Evolutionary conservation across 2,113 vertebrate genomes (phyloP), one percentile per base, ranked within the genome.

Genomic region (Aptenodytes forsteri): DNA sequence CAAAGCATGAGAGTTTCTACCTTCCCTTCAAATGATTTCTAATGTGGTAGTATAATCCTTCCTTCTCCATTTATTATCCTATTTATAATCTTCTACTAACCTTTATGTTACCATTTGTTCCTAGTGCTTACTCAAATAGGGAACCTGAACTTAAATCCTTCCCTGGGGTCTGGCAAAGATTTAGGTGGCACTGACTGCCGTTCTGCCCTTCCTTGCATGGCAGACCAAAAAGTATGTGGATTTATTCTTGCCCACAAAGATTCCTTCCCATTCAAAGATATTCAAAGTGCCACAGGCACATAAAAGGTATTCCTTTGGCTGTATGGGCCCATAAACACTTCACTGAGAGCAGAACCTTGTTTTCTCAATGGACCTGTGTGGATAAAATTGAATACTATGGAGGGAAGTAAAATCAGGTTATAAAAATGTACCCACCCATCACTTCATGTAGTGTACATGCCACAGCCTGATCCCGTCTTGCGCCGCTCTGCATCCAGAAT

Each of bases 171-270:
- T 94, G 87, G 55, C 88, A 75, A 97, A 98, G 96, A 95, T 96
- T 96, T 95, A 83, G 95, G 94, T 94, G 75, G 79, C 94, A 95
- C 75, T 97, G 96, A 96, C 95, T 96, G 90, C 85, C 0, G 76
- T 69, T 97, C 82, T 97, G 97, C 95, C 97, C 97, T 97, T 97
- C 97, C 85, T 92, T 6, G 11, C 93, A 92, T 96, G 96, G 96
- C 96, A 92, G 96, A 96, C 96, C 96, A 94, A 96, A 97, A 97
- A 86, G 78, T 86, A 89, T 36, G 77, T 96, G 94, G 72, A 98
- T 98, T 97, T 97, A 97, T 98, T 92, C 91, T 95, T 97, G 67
- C 83, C 93, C 95, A 96, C 96, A 96, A 97, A 97, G 95, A 95
- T 92, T 91, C 88, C 76, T 97, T 93, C 95, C 94, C 70, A 96